These are phyloP conservation scores for Nettapus auritus DNA, from an alignment of 2,113 vertebrate species.

Conservation along the genomic window DNA sequence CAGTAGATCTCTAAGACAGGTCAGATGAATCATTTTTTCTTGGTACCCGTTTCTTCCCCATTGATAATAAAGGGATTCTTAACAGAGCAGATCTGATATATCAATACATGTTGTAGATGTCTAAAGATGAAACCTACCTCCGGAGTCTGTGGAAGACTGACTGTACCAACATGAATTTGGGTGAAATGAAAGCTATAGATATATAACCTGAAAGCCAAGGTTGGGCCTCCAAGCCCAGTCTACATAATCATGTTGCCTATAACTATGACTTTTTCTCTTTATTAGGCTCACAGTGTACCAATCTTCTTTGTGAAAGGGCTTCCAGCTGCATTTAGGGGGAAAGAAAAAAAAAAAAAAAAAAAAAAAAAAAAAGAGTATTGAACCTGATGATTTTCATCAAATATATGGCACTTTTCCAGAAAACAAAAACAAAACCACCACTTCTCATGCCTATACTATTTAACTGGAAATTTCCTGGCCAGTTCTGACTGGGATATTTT, in stretches of 20 bases:
- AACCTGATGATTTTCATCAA: background rate
- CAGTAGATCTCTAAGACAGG: background rate
- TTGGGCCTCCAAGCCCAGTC: background rate
- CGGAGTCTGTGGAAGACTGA: background rate
- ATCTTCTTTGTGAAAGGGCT: background rate
- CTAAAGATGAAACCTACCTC: background rate
- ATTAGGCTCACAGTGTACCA: background rate
- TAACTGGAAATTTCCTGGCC: background rate
- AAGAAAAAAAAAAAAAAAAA: background rate
- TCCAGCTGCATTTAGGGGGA: background rate
- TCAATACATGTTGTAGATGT: background rate
- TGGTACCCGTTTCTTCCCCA: conserved; percentile 14
- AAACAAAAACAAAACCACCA: background rate
- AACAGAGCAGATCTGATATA: background rate
- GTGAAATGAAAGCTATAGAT: background rate
- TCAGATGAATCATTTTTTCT: conserved; percentile 37
- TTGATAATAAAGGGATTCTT: background rate
- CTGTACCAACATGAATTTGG: background rate
- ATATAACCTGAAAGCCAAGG: background rate
- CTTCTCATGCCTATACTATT: background rate
- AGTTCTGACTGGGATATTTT: background rate
- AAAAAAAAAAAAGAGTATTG: background rate
- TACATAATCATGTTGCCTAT: accelerated
- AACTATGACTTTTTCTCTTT: background rate
- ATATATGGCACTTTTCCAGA: background rate